Evolutionary conservation across 1,140 invertebrate genomes (phyloP), one percentile per base, ranked within the genome.

Genomic region (Drosophila nebulosa): DNA sequence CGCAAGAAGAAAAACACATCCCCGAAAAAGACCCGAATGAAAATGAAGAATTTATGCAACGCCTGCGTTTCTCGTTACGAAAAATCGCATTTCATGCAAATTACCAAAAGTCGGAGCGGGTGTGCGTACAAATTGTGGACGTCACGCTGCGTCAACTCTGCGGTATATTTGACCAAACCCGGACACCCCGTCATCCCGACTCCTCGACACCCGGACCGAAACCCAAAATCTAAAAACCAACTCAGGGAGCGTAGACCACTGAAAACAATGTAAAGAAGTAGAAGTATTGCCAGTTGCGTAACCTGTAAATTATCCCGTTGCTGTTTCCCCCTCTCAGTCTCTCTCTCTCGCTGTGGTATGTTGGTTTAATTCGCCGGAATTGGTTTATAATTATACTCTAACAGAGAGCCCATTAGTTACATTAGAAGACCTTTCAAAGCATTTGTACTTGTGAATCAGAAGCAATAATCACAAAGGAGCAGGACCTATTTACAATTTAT

Each of bases 71-170:
- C 69, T 50, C 59, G 39, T 18, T 51, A 35, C 42, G 74, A 73
- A 76, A 76, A 68, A 73, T 76, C 56, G 74, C 74, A 68, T 69
- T 66, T 69, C 69, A 68, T 73, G 74, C 69, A 73, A 76, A 76
- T 73, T 76, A 57, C 53, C 52, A 42, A 59, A 59, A 35, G 36
- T 46, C 35, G 32, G 32, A 46, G 50, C 67, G 24, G 21, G 16
- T 52, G 46, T 61, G 67, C 51, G 68, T 66, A 58, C 56, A 55
- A 71, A 63, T 67, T 71, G 69, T 59, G 18, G 24, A 18, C 60
- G 18, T 26, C 42, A 35, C 30, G 30, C 30, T 53, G 60, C 69
- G 64, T 70, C 69, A 68, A 35, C 35, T 51, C n/a, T 73, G 73
- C 59, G 72, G 69, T 64, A 42, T 63, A 69, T 55, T 59, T 74